A percentile compares a stretch with the other conserved stretches of the same genome.
Evolutionary conservation across 2,113 vertebrate species (phyloP).

Genomic region (Rhynchomys soricoides): DNA sequence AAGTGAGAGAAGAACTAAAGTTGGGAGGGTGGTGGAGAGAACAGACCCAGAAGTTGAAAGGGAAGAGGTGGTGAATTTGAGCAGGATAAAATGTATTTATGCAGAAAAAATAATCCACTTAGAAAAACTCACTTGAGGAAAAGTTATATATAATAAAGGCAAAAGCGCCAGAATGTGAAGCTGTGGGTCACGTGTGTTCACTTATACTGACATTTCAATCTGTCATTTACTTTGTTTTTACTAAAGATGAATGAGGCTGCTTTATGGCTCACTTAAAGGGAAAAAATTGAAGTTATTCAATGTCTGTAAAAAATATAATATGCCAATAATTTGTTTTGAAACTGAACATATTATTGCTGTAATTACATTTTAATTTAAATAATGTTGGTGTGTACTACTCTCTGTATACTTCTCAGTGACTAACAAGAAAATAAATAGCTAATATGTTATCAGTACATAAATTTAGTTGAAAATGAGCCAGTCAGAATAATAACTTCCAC

Average conservation of each 20-base stretch:
- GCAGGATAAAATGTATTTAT: not conserved
- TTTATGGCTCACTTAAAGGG: not conserved
- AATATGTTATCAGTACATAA: not conserved
- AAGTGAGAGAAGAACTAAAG: not conserved
- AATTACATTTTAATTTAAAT: not conserved
- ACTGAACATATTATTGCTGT: not conserved
- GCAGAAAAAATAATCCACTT: not conserved
- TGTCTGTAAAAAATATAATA: not conserved
- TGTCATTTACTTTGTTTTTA: not conserved
- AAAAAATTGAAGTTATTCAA: not conserved
- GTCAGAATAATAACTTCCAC: not conserved
- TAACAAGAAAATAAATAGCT: not conserved
- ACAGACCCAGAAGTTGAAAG: not conserved
- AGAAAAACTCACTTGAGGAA: not conserved
- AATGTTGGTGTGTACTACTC: not conserved
- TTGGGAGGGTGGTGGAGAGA: not conserved
- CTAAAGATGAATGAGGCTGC: not conserved
- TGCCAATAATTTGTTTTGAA: not conserved
- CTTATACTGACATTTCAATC: conserved; percentile 15
- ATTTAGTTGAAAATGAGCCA: not conserved
- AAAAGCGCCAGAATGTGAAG: not conserved
- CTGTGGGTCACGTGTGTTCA: not conserved
- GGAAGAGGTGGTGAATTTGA: too few species aligned
- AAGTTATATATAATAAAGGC: not conserved
- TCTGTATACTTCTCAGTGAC: not conserved